Evolutionary conservation across 1,140 invertebrate genomes (phyloP).

Genomic region (Notospermus geniculatus): DNA sequence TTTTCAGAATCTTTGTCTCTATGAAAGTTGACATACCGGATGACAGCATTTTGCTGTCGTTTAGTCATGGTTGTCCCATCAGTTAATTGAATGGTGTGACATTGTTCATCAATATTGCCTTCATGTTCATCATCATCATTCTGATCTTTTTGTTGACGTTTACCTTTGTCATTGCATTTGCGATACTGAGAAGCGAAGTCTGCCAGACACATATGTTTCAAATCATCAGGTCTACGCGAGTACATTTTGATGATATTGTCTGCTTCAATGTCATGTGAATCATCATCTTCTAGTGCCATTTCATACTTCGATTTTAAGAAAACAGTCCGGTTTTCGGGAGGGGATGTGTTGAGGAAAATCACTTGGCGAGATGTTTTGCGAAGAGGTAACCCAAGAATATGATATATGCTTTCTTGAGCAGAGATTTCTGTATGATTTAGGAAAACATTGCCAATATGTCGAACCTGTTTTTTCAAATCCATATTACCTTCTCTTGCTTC

Average conservation of each 20-base stretch:
- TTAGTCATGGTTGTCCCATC: not conserved
- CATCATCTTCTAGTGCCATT: not conserved
- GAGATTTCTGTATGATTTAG: conserved; percentile 21
- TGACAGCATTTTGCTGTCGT: not conserved
- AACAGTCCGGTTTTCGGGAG: conserved; percentile 16
- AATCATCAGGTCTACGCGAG: not conserved
- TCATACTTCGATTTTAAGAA: conserved; percentile 20
- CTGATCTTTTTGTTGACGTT: not conserved
- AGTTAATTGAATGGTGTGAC: not conserved
- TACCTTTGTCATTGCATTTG: not conserved
- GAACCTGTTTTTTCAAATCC: conserved; percentile 24
- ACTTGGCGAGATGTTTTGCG: conserved; percentile 21
- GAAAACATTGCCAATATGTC: conserved; percentile 23
- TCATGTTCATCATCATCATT: not conserved
- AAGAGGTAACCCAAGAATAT: conserved; percentile 27
- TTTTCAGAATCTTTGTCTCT: conserved; percentile 17
- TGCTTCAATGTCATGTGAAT: not conserved
- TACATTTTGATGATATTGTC: not conserved
- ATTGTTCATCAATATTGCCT: not conserved
- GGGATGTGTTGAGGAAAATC: conserved; percentile 26
- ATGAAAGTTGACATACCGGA: conserved; percentile 20
- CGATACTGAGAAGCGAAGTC: conserved; percentile 4
- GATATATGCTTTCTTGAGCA: conserved; percentile 24
- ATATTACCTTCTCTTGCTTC: conserved; percentile 24
- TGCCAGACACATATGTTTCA: not conserved